Conservation (phyloP, 2,113 vertebrate species). For the Hippocampus barbouri region DNA sequence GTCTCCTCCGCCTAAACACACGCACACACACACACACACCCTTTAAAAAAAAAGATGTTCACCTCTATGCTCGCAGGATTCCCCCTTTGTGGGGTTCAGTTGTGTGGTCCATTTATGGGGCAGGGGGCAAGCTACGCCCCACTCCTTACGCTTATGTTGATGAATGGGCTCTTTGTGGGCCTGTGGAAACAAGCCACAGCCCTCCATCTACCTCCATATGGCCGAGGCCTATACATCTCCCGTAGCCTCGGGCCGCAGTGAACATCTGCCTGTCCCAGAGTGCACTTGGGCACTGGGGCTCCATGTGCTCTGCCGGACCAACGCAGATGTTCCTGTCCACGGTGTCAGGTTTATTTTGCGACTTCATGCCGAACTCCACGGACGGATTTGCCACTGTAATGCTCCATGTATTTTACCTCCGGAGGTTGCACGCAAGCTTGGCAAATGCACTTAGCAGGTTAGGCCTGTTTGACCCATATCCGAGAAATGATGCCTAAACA, state of each 20-base stretch:
- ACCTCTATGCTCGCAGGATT: conserved; percentile 62
- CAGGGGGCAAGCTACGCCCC: conserved; percentile 61
- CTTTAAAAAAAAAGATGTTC: conserved; percentile 14
- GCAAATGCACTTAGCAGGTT: conserved; percentile 43
- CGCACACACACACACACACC: no score
- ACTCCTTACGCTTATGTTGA: conserved; percentile 53
- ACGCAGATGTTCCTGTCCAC: conserved; percentile 44
- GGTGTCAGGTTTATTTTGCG: conserved; percentile 41
- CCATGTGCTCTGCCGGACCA: conserved; percentile 26
- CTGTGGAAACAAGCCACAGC: conserved; percentile 68
- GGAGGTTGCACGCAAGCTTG: conserved; percentile 22
- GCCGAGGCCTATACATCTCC: conserved; percentile 64
- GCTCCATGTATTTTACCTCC: conserved; percentile 12
- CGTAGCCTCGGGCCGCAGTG: conserved; percentile 62
- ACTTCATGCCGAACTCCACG: conserved; percentile 34
- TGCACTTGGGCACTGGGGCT: conserved; percentile 45
- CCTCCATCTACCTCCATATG: conserved; percentile 73
- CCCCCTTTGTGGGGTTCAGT: conserved; percentile 62
- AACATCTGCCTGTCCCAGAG: conserved; percentile 72
- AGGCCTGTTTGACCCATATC: conserved; percentile 62
- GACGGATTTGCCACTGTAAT: neutral
- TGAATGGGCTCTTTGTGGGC: conserved; percentile 75
- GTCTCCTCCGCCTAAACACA: conserved; percentile 36
- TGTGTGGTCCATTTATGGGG: conserved; percentile 71
- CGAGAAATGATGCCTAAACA: conserved; percentile 59